These are phyloP conservation scores for Calyptommatus sinebrachiatus DNA, from an alignment of 2,113 vertebrate species.

Conservation along the genomic window DNA sequence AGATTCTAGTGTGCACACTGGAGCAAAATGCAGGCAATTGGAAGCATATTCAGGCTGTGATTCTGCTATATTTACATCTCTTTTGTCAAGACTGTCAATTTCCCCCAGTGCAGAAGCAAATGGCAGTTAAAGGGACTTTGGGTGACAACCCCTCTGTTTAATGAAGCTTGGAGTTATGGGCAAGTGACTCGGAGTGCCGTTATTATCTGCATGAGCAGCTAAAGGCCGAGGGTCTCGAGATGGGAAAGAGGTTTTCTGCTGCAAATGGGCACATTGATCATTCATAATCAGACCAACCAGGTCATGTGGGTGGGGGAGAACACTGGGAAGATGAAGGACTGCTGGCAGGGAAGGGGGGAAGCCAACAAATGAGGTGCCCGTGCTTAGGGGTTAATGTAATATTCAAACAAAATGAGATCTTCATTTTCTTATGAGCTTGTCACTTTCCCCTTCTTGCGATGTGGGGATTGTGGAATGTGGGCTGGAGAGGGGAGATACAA, in stretches of 20 bases:
- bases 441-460: slow-evolving; percentile 55
- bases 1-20: neutral
- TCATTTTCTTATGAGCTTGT: slow-evolving; percentile 60
- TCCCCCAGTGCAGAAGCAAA: slow-evolving; percentile 38
- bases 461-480: slow-evolving; percentile 21
- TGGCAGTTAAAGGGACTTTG: slow-evolving; percentile 73
- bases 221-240: slow-evolving; percentile 73
- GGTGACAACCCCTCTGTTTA: slow-evolving; percentile 80
- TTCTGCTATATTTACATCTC: slow-evolving; percentile 61
- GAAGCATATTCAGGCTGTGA: slow-evolving; percentile 1
- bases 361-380: slow-evolving; percentile 71
- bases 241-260: slow-evolving; percentile 67
- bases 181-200: slow-evolving; percentile 77
- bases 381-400: slow-evolving; percentile 65
- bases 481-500: neutral
- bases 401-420: slow-evolving; percentile 66
- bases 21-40: neutral
- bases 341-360: neutral
- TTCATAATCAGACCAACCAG: slow-evolving; percentile 74
- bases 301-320: slow-evolving; percentile 62
- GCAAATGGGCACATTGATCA: slow-evolving; percentile 81
- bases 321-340: slow-evolving; percentile 51
- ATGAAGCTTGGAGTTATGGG: slow-evolving; percentile 80
- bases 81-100: slow-evolving; percentile 57
- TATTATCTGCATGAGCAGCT: slow-evolving; percentile 83